Conservation (phyloP, 2,797 vertebrate species). For the Dipus sagitta region DNA sequence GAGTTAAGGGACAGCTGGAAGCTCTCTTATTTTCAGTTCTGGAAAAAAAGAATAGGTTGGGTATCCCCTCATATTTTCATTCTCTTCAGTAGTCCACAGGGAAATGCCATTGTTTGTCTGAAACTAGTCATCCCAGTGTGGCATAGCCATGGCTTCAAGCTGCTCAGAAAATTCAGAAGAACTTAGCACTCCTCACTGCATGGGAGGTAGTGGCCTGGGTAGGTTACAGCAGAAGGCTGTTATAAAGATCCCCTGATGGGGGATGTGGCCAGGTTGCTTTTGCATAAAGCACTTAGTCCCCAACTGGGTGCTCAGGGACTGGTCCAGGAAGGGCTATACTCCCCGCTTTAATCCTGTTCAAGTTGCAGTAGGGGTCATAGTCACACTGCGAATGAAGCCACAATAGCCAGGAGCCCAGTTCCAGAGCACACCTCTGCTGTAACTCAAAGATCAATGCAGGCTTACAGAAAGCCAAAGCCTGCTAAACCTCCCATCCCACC, state of each 20-base stretch:
- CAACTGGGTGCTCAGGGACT: not conserved
- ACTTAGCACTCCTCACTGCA: not conserved
- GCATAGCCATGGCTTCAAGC: not conserved
- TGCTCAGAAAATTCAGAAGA: constrained; percentile 7
- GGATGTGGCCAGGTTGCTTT: not conserved
- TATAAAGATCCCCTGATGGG: not conserved
- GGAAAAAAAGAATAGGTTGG: not conserved
- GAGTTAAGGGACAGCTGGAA: constrained; percentile 16
- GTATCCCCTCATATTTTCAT: constrained; percentile 21
- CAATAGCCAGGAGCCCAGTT: not conserved
- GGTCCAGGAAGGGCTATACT: not conserved
- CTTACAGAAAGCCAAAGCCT: constrained; percentile 60
- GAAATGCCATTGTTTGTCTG: not conserved
- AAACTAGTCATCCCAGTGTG: not conserved
- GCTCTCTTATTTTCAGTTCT: constrained; percentile 59
- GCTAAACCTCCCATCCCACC: constrained; percentile 42
- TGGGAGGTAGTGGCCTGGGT: not conserved
- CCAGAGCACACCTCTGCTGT: not conserved
- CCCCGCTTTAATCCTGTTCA: constrained; percentile 10
- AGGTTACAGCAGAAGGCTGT: not conserved
- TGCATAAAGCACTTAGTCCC: not conserved
- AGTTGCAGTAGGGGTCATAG: constrained; percentile 50
- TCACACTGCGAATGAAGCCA: constrained; percentile 23
- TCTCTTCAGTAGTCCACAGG: not conserved
- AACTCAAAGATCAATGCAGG: constrained; percentile 60